These are phyloP conservation scores for Dascyllus trimaculatus DNA, from an alignment of 2,113 vertebrate genomes.

Conservation along the genomic window DNA sequence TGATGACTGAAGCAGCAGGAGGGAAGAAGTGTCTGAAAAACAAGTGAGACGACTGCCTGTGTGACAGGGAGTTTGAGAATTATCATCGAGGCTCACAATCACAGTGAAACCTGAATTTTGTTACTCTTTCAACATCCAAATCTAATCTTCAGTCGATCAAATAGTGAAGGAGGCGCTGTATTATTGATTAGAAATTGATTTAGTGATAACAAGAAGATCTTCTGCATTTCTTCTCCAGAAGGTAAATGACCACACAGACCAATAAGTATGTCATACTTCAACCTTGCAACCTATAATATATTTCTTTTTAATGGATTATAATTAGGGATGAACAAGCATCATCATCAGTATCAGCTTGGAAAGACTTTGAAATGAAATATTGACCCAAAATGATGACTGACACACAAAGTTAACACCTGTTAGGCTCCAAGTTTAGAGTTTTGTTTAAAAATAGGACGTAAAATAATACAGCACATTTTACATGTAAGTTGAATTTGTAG, in stretches of 20 bases:
- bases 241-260: background rate
- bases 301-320: background rate
- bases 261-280: background rate
- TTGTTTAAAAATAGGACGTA: too few relatives aligned
- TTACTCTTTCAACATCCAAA: background rate
- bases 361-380: too few relatives aligned
- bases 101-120: background rate
- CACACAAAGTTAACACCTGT: too few relatives aligned
- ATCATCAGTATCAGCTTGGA: too few relatives aligned
- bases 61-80: background rate
- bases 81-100: background rate
- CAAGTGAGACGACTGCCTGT: background rate
- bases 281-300: background rate
- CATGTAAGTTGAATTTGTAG: too few relatives aligned
- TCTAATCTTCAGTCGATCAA: background rate
- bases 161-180: background rate
- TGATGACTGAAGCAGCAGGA: background rate
- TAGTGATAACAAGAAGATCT: background rate
- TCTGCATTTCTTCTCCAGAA: background rate
- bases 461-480: too few relatives aligned
- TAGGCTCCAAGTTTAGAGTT: too few relatives aligned
- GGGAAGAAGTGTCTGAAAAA: conserved; percentile 1
- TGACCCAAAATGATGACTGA: too few relatives aligned
- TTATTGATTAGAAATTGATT: background rate
- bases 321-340: too few relatives aligned